Evolutionary conservation across 2,888 invertebrate genomes (phyloP), one percentile per base, ranked within the genome.

Genomic region (Marasmarcha lunaedactyla): DNA sequence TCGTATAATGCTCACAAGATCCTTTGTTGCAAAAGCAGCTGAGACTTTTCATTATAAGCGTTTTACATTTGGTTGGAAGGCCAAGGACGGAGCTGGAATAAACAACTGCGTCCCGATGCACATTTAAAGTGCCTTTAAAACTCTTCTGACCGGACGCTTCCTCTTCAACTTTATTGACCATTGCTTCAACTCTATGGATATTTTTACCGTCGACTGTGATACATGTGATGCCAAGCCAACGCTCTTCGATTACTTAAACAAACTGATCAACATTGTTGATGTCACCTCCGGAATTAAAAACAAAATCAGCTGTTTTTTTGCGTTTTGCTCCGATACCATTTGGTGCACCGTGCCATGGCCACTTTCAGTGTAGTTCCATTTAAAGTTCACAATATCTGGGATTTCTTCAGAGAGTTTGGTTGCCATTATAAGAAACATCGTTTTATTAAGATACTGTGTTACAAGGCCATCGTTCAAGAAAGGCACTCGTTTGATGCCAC

Each of bases 321-420:
- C 58, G 11, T 12, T 48, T 37, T 1, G 49, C 62, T 27, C 58
- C 60, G 26, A 61, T 44, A 5, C 57, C 58, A 46, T 59, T 58
- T 14, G 54, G 48, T 9, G 58, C 52, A 13, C 54, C 58, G 42
- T 61, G 59, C 1, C 57, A 49, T 40, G 33, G n/a, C n/a, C n/a
- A n/a, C n/a, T n/a, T n/a, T n/a, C n/a, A n/a, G n/a, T n/a, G n/a
- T n/a, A n/a, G n/a, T 42, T 39, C 42, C 40, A 42, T n/a, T 34
- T 36, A 15, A 36, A 36, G 20, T 36, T 15, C 3, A n/a, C 15
- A 12, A 36, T 36, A 36, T 36, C 20, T 6, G 36, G 36, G n/a
- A 15, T 15, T 15, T 15, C 20, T n/a, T n/a, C n/a, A n/a, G n/a
- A n/a, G n/a, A n/a, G n/a, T n/a, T n/a, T n/a, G n/a, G n/a, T n/a